Conservation (phyloP, 2,797 vertebrate genomes). For the Phaenicophaeus curvirostris region DNA sequence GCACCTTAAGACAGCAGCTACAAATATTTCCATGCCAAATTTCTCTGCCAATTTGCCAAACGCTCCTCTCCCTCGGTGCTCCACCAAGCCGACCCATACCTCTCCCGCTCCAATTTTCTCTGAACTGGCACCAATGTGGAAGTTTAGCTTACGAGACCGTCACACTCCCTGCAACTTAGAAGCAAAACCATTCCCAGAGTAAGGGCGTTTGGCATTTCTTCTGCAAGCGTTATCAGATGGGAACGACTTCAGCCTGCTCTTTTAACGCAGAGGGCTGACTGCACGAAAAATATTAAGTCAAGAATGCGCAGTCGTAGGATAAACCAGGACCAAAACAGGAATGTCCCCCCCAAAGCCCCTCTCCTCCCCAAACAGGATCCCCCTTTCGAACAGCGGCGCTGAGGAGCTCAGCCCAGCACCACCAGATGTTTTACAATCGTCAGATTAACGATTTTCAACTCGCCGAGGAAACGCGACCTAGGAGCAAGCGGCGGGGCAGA, state of each 20-base stretch:
- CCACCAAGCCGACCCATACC: background rate
- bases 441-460: background rate
- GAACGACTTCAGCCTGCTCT: background rate
- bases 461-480: background rate
- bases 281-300: background rate
- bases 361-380: background rate
- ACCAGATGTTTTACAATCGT: background rate
- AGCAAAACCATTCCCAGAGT: background rate
- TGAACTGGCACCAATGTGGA: rapidly evolving
- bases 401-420: background rate
- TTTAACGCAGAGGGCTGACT: background rate
- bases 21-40: background rate
- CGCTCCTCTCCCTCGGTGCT: background rate
- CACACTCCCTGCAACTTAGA: background rate
- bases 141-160: background rate
- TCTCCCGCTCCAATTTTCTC: background rate
- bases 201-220: background rate
- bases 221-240: background rate
- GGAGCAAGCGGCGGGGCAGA: background rate
- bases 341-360: background rate
- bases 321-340: background rate
- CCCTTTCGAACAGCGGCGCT: rapidly evolving
- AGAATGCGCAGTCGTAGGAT: rapidly evolving
- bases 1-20: background rate
- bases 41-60: background rate